Evolutionary conservation across 2,888 invertebrate genomes (phyloP), one percentile per base, ranked within the genome.

Genomic region (Scaptodrosophila latifasciaeformis): DNA sequence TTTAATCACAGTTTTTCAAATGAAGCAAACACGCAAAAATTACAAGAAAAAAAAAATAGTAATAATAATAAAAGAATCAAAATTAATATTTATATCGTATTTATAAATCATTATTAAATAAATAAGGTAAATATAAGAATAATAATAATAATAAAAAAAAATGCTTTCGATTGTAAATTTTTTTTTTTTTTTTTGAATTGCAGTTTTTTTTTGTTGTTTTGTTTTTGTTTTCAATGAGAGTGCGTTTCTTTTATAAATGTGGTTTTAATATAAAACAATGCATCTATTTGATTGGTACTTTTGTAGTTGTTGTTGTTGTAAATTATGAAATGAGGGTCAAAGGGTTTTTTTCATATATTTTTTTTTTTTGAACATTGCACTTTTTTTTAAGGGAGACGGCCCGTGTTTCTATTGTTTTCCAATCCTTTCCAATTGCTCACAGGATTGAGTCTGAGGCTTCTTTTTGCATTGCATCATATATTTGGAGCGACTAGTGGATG

Each of bases 361-460:
- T n/a, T n/a, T n/a, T n/a, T n/a, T n/a, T n/a, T n/a, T n/a, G n/a
- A n/a, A n/a, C n/a, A n/a, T n/a, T n/a, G n/a, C n/a, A n/a, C n/a
- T n/a, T n/a, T n/a, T n/a, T n/a, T n/a, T n/a, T n/a, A n/a, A n/a
- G n/a, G n/a, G n/a, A n/a, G n/a, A n/a, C n/a, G n/a, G n/a, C n/a
- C n/a, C n/a, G n/a, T n/a, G n/a, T n/a, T n/a, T n/a, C n/a, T n/a
- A n/a, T n/a, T n/a, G n/a, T n/a, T n/a, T n/a, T 59, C 53, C 77
- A 39, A 81, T 69, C 15, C 80, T 70, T 50, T 83, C 83, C 66
- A 83, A 61, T 55, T 83, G 84, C 54, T 83, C 83, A 46, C 83
- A 83, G 18, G 83, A 83, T 37, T 83, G 83, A 10, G 84, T 84
- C 29, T 81, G 80, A 2, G 76, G 75, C 43, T 78, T 81, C 55